A percentile compares a stretch with the other conserved stretches of the same genome.
Evolutionary conservation across 1,140 invertebrate species (phyloP).

Genomic region (Lepidostoma basale): DNA sequence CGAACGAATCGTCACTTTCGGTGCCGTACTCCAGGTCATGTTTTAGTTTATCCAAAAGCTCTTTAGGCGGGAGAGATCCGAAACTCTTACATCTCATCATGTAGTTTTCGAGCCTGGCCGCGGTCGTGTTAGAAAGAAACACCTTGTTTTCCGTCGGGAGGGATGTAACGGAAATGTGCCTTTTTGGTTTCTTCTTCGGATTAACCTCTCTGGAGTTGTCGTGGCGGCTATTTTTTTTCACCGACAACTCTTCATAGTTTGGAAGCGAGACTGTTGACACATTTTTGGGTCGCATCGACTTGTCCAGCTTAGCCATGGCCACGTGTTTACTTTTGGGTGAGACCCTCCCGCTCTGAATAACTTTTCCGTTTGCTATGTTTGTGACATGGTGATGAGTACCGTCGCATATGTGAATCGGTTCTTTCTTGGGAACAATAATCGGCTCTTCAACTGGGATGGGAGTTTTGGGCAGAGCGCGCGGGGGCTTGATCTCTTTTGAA

Average conservation of each 20-base stretch:
- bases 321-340: slow-evolving; percentile 15
- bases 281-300: slow-evolving; percentile 51
- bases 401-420: slow-evolving; percentile 43
- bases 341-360: slow-evolving; percentile 29
- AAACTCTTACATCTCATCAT: slow-evolving; percentile 47
- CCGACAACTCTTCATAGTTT: slow-evolving; percentile 54
- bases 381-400: slow-evolving; percentile 41
- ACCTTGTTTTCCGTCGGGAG: slow-evolving; percentile 43
- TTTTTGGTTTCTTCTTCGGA: slow-evolving; percentile 34
- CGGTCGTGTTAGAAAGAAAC: slow-evolving; percentile 43
- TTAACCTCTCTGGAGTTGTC: slow-evolving; percentile 1
- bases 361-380: slow-evolving; percentile 35
- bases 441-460: slow-evolving; percentile 40
- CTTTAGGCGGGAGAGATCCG: slow-evolving; percentile 47
- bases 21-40: slow-evolving; percentile 31
- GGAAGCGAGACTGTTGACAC: slow-evolving; percentile 57
- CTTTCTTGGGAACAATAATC: slow-evolving; percentile 43
- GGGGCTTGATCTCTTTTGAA: not conserved
- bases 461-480: not conserved
- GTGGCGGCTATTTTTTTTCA: slow-evolving; percentile 8
- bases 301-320: not conserved
- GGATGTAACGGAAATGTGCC: slow-evolving; percentile 37
- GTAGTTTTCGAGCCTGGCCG: slow-evolving; percentile 49
- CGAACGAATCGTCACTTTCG: slow-evolving; percentile 50
- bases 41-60: slow-evolving; percentile 47